Evolutionary conservation across 2,888 invertebrate genomes (phyloP).

Genomic region (Drosophila maculinotata): DNA sequence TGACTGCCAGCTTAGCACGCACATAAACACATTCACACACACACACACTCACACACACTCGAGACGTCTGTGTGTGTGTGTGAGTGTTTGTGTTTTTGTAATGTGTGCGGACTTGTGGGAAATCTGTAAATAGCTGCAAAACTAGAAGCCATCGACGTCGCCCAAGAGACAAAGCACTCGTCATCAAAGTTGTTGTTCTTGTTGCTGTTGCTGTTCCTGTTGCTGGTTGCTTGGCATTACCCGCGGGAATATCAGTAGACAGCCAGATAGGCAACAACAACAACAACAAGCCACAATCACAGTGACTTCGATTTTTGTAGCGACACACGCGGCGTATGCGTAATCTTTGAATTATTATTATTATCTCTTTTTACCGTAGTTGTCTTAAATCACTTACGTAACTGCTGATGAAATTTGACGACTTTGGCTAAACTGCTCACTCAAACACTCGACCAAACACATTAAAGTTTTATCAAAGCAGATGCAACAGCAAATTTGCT

Average conservation of each 20-base stretch:
- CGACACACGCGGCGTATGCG: conserved; percentile 65
- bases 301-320: conserved; percentile 37
- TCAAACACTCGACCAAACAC: too few species aligned
- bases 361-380: conserved; percentile 14
- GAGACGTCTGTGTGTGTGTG: conserved; percentile 18
- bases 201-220: conserved; percentile 5
- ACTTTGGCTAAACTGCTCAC: neutral
- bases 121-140: conserved; percentile 79
- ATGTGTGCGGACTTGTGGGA: conserved; percentile 74
- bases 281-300: conserved; percentile 33
- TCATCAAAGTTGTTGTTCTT: conserved; percentile 47
- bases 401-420: neutral
- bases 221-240: conserved; percentile 27
- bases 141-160: conserved; percentile 65
- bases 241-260: conserved; percentile 42
- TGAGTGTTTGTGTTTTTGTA: conserved; percentile 31
- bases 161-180: conserved; percentile 63
- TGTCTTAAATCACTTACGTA: conserved; percentile 19
- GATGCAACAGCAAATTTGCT: too few species aligned
- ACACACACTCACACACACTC: conserved; percentile 16
- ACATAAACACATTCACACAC: conserved; percentile 32
- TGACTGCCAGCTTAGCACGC: conserved; percentile 74
- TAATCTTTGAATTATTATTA: conserved; percentile 59
- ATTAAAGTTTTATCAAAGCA: neutral
- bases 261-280: conserved; percentile 44